A percentile compares a stretch with the other conserved stretches of the same genome.
These are phyloP conservation scores for Tetrapedia diversipes DNA, from an alignment of 2,888 invertebrate species.

Conservation along the genomic window DNA sequence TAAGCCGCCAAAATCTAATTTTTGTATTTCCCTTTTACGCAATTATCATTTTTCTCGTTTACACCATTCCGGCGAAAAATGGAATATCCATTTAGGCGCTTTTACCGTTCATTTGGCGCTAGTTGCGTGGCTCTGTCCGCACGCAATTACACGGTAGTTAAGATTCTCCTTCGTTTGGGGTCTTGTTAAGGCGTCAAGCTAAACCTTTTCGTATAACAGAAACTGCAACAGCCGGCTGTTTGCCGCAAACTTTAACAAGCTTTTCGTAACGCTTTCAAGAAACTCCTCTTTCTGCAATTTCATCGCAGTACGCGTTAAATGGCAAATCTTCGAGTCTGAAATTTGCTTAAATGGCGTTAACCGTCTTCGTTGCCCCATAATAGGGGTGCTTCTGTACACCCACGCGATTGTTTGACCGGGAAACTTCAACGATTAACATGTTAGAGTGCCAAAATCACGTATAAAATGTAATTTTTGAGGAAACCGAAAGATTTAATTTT, in stretches of 20 bases:
- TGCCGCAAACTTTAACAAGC: slow-evolving; percentile 35
- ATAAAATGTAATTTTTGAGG: no score
- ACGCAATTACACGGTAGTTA: slow-evolving; percentile 41
- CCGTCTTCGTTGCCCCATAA: no score
- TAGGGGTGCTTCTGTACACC: no score
- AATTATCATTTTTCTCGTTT: background rate
- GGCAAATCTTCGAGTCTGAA: no score
- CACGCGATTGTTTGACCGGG: no score
- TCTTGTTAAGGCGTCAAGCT: slow-evolving; percentile 28
- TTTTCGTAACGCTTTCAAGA: slow-evolving; percentile 10
- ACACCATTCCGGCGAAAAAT: background rate
- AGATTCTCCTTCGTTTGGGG: slow-evolving; percentile 36
- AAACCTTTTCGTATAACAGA: slow-evolving; percentile 37
- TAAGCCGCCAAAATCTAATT: background rate
- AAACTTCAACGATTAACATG: no score
- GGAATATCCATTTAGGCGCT: background rate
- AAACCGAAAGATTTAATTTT: no score
- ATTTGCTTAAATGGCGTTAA: no score
- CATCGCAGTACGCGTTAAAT: slow-evolving; percentile 9
- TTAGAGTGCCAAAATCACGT: no score
- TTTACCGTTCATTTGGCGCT: slow-evolving; percentile 24
- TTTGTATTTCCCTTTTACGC: no score
- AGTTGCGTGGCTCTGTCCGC: slow-evolving; percentile 34
- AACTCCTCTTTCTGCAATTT: slow-evolving; percentile 30
- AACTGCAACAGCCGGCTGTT: slow-evolving; percentile 29